Evolutionary conservation across 2,888 invertebrate species (phyloP).

Genomic region (Cephus pygmeus): DNA sequence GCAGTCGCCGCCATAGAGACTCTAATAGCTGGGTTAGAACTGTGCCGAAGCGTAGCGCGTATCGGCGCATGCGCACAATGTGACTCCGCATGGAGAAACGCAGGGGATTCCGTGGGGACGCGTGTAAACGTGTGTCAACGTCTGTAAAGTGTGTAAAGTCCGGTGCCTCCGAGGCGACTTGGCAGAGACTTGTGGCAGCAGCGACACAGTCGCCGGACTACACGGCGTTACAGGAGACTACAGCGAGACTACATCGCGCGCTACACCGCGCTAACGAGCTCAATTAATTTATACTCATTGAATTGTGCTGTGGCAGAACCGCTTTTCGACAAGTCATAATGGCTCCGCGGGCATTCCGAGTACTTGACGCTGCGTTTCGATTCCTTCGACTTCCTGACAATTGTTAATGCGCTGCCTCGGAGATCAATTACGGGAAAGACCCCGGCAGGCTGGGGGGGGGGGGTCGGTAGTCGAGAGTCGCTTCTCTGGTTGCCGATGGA

Average conservation of each 20-base stretch:
- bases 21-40: not conserved
- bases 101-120: not conserved
- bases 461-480: not conserved
- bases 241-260: constrained; percentile 4
- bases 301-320: constrained; percentile 41
- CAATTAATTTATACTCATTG: constrained; percentile 54
- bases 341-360: constrained; percentile 38
- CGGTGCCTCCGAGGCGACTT: constrained; percentile 1
- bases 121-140: constrained; percentile 8
- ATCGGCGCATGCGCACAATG: not conserved
- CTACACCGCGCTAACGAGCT: constrained; percentile 44
- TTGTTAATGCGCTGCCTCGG: not conserved
- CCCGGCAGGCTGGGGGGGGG: not conserved
- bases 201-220: not conserved
- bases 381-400: constrained; percentile 13
- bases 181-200: not conserved
- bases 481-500: not conserved
- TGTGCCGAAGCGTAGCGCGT: not conserved
- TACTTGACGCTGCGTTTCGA: constrained; percentile 34
- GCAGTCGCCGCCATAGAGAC: not conserved
- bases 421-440: not conserved
- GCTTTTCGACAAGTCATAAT: constrained; percentile 49
- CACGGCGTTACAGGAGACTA: not conserved
- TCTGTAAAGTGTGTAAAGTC: not conserved
- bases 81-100: not conserved